Percentiles rank a stretch among this genome's conserved stretches.
Evolutionary conservation across 2,888 invertebrate genomes (phyloP).

Genomic region (Horisme vitalbata): DNA sequence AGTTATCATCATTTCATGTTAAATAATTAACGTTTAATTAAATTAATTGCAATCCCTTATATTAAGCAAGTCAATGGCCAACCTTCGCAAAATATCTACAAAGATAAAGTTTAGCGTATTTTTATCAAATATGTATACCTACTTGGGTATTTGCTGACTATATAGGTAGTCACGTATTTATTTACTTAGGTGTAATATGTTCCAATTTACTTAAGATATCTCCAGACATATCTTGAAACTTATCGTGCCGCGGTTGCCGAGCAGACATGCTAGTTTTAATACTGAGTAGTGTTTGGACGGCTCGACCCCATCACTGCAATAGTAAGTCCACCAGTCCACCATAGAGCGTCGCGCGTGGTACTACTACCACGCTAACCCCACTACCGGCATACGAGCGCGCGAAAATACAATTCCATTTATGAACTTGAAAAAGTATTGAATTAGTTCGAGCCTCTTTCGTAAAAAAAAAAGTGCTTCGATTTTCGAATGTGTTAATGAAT

Average conservation of each 20-base stretch:
- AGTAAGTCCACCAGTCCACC: conserved; percentile 56
- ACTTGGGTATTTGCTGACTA: no score
- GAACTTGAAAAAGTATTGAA: conserved; percentile 10
- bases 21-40: no score
- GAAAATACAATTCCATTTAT: conserved; percentile 16
- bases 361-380: conserved; percentile 2
- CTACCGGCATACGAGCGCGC: conserved; percentile 13
- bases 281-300: conserved; percentile 58
- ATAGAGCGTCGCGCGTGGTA: conserved; percentile 68
- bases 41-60: no score
- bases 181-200: no score
- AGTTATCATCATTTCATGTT: no score
- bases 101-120: no score
- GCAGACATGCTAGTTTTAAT: conserved; percentile 48
- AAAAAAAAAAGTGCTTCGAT: conserved; percentile 7
- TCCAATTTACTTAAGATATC: conserved; percentile 14
- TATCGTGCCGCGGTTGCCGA: conserved; percentile 30
- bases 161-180: no score
- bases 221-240: conserved; percentile 36
- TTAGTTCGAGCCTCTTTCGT: conserved; percentile 4
- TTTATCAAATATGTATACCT: no score
- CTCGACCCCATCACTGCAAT: conserved; percentile 66
- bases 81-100: no score
- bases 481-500: conserved; percentile 15
- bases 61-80: no score